Conservation (phyloP, 2,797 vertebrate species). For the Bryconaethiops microstoma region DNA sequence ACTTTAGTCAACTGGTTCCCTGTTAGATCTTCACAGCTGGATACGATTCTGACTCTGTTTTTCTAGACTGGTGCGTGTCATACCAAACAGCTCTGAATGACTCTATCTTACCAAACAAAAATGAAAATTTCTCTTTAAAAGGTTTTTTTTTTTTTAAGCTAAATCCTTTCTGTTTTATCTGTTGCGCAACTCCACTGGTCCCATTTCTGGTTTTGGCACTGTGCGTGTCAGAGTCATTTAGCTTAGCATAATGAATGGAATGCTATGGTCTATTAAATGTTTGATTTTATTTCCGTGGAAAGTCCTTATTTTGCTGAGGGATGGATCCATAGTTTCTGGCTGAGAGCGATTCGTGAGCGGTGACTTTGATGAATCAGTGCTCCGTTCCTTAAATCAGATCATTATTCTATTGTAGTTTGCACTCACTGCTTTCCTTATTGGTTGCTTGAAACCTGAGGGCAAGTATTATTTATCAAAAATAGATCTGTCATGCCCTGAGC, state of each 20-base stretch:
- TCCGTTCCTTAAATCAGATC: not conserved
- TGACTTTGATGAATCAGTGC: constrained; percentile 1
- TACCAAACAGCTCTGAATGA: no score
- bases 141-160: no score
- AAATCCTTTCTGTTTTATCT: not conserved
- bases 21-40: no score
- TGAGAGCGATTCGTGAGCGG: not conserved
- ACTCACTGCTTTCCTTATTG: not conserved
- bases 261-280: not conserved
- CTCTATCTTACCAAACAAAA: no score
- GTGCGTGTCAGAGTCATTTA: constrained; percentile 1
- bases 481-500: not conserved
- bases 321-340: not conserved
- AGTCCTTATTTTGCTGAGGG: not conserved
- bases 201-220: not conserved
- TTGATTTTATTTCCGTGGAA: not conserved
- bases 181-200: not conserved
- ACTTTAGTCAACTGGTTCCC: no score
- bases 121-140: no score
- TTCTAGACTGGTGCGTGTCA: no score
- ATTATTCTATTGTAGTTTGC: not conserved
- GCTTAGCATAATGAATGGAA: not conserved
- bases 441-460: not conserved
- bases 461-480: not conserved
- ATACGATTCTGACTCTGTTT: no score